Percentiles rank a stretch among this genome's conserved stretches.
phyloP scores from a whole-genome alignment of 1,140 invertebrate species.

The Heliconius congener region DNA sequence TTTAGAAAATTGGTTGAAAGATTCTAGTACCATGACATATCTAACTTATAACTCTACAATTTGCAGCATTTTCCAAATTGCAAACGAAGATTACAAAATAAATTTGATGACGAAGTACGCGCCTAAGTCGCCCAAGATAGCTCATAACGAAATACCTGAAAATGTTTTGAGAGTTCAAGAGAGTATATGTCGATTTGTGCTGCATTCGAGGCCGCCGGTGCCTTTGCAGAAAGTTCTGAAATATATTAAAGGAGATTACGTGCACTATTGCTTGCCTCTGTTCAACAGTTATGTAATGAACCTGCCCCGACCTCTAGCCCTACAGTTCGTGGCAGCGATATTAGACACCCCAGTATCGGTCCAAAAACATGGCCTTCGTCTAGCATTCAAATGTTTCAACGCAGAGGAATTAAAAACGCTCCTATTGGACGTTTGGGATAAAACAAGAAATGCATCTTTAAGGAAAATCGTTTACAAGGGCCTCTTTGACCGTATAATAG shows the following conservation, averaged over 20 bases:
- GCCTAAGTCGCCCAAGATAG: constrained; percentile 55
- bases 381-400: constrained; percentile 56
- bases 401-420: constrained; percentile 49
- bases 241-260: constrained; percentile 65
- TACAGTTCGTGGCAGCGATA: constrained; percentile 52
- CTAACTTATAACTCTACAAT: constrained; percentile 16
- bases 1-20: constrained; percentile 38
- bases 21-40: constrained; percentile 12
- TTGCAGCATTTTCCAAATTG: constrained; percentile 52
- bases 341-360: constrained; percentile 57
- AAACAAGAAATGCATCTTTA: constrained; percentile 59
- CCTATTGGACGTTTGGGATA: constrained; percentile 51
- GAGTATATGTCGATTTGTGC: constrained; percentile 53
- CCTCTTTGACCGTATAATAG: constrained; percentile 37
- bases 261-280: constrained; percentile 54
- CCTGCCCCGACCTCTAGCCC: constrained; percentile 43
- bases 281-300: constrained; percentile 56
- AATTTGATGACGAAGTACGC: constrained; percentile 54
- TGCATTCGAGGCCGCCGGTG: constrained; percentile 57
- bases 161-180: constrained; percentile 50
- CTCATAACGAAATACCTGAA: constrained; percentile 42
- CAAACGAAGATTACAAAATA: constrained; percentile 45
- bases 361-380: constrained; percentile 62
- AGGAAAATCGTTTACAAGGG: constrained; percentile 52
- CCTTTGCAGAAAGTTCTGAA: constrained; percentile 45